Conservation (phyloP, 2,797 vertebrate species). For the Lutjanus argentimaculatus region DNA sequence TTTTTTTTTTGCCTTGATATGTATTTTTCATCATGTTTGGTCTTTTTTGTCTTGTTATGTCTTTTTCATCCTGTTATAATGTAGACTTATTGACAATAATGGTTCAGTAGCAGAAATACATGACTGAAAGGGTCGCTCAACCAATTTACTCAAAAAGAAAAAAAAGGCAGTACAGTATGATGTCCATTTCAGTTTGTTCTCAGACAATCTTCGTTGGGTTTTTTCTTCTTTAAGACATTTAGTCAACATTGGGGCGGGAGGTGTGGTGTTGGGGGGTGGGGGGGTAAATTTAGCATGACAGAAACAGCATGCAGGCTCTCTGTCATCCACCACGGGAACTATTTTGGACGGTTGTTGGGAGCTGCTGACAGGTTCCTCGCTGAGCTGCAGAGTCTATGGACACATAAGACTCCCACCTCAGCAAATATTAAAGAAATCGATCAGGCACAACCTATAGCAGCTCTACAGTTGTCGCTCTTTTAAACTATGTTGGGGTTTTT, state of each 20-base stretch:
- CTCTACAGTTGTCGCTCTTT: too few relatives aligned
- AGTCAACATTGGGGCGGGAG: background rate
- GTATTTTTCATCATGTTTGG: too few relatives aligned
- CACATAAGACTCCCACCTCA: too few relatives aligned
- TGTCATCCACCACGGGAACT: constrained; percentile 3
- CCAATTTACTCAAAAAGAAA: background rate
- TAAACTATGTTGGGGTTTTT: too few relatives aligned
- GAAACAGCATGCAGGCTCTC: constrained; percentile 13
- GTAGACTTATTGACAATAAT: too few relatives aligned
- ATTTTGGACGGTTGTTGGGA: constrained; percentile 13
- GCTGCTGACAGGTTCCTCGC: constrained; percentile 15
- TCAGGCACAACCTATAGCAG: background rate
- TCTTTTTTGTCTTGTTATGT: too few relatives aligned
- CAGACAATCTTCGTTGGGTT: background rate
- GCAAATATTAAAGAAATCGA: background rate
- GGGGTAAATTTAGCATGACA: constrained; percentile 38
- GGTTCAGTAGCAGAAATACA: too few relatives aligned
- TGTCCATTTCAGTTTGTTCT: too few relatives aligned
- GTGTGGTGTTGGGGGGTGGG: background rate
- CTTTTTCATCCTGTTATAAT: too few relatives aligned
- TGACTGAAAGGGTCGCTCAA: too few relatives aligned
- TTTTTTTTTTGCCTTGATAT: too few relatives aligned
- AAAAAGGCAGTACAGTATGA: too few relatives aligned
- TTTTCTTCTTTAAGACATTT: background rate
- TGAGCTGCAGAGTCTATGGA: constrained; percentile 5